Evolutionary conservation across 2,888 invertebrate genomes (phyloP), one percentile per base, ranked within the genome.

Genomic region (Dasypolia templi): DNA sequence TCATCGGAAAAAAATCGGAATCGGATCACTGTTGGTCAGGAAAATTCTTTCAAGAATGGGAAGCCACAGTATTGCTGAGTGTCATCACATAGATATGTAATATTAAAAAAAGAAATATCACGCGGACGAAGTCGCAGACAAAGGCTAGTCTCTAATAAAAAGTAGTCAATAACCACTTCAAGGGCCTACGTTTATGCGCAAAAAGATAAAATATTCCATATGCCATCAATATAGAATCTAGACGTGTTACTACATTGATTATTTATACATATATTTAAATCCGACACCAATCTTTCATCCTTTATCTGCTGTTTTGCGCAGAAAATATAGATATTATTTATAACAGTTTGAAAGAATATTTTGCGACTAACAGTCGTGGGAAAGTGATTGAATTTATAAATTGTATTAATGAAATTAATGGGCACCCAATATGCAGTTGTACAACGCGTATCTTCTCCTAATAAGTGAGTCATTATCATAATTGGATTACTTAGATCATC

Each of bases 371-470:
- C 78, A 71, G 82, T 75, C 74, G 86, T 80, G 67, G n/a, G 49
- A 42, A 72, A 26, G 64, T 68, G 59, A 62, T 77, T 81, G 68
- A 68, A 58, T 55, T 79, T 61, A 72, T 49, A 22, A 82, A 70
- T 58, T 39, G 61, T 71, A 56, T 71, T 66, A 69, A 69, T 65
- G 53, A 77, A 77, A 55, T 86, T 84, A 83, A 90, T 90, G 89
- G 87, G 75, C 83, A 70, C 79, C 76, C 79, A 89, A 73, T 39
- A 90, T 90, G 89, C 85, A 87, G 83, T 72, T 81, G 75, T 85
- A 85, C 86, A 81, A 75, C 42, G 71, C 76, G 46, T 76, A 77
- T 82, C 77, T 87, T 67, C 77, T 84, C 72, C 64, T 89, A 39
- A 53, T 78, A 77, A 83, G 87, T 89, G 75, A 89, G 91, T 68